Evolutionary conservation across 2,888 invertebrate genomes (phyloP).

Genomic region (Agonopterix subpropinquella): DNA sequence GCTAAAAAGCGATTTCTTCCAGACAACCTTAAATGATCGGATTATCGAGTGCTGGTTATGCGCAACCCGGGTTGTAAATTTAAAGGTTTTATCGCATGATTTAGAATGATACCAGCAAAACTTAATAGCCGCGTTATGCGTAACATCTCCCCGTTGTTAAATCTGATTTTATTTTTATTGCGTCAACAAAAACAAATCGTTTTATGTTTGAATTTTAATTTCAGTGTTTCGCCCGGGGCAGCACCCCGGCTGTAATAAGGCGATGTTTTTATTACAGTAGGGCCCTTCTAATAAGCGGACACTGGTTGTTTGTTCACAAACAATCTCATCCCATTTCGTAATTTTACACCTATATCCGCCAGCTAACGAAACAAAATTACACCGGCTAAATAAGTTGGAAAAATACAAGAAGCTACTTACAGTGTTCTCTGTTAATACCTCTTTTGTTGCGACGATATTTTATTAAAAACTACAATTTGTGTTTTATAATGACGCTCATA

Average conservation of each 20-base stretch:
- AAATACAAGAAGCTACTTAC: no score
- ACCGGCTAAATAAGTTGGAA: background rate
- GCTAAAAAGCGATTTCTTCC: no score
- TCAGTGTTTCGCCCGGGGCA: slow-evolving; percentile 40
- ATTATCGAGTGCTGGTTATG: no score
- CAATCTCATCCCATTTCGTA: slow-evolving; percentile 58
- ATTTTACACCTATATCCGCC: slow-evolving; percentile 58
- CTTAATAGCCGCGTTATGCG: slow-evolving; percentile 30
- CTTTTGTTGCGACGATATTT: no score
- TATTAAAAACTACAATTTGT: no score
- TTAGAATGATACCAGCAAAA: slow-evolving; percentile 27
- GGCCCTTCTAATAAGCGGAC: slow-evolving; percentile 65
- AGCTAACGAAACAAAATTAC: slow-evolving; percentile 31
- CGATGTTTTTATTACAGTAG: slow-evolving; percentile 66
- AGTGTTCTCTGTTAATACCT: no score
- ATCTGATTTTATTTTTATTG: slow-evolving; percentile 58
- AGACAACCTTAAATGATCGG: no score
- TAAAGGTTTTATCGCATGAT: slow-evolving; percentile 14
- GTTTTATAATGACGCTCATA: no score
- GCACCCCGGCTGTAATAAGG: slow-evolving; percentile 52
- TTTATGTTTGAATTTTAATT: slow-evolving; percentile 65
- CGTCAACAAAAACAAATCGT: slow-evolving; percentile 58
- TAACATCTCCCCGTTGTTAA: slow-evolving; percentile 43
- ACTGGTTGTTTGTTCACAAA: slow-evolving; percentile 63
- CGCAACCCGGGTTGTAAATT: no score